A percentile compares a stretch with the other conserved stretches of the same genome.
These are phyloP conservation scores for Drosophila subobscura DNA, from an alignment of 1,140 invertebrate genomes.

Conservation along the genomic window DNA sequence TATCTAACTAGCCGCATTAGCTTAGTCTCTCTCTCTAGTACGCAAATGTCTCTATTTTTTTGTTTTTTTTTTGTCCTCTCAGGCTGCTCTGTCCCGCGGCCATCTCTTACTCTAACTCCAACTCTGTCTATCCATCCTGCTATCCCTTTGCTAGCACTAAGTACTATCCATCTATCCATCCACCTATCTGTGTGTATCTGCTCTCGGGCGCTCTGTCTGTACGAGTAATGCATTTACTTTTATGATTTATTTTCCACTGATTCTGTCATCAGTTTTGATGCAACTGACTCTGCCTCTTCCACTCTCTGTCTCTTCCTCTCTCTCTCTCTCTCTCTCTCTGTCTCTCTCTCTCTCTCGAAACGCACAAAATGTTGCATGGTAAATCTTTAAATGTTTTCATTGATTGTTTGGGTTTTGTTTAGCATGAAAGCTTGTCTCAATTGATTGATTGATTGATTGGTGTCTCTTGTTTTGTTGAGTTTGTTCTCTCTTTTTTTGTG, in stretches of 20 bases:
- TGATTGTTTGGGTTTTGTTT: constrained; percentile 19
- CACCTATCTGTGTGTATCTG: constrained; percentile 14
- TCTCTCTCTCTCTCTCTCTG: constrained; percentile 16
- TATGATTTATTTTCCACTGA: too few relatives aligned
- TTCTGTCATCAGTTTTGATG: too few relatives aligned
- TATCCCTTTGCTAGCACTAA: constrained; percentile 9
- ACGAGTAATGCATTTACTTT: too few relatives aligned
- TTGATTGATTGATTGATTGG: constrained; percentile 64
- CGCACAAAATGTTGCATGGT: constrained; percentile 50
- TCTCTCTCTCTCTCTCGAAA: constrained; percentile 25
- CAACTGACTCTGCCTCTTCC: constrained; percentile 12
- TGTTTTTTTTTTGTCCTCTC: neutral
- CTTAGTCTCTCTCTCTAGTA: too few relatives aligned
- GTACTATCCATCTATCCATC: constrained; percentile 26
- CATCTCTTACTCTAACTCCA: constrained; percentile 13
- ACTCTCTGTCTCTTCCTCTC: constrained; percentile 24
- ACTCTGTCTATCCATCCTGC: constrained; percentile 18
- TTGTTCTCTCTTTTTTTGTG: constrained; percentile 20
- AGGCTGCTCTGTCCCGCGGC: neutral
- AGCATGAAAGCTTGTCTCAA: constrained; percentile 46
- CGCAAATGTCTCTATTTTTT: neutral
- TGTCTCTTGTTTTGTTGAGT: constrained; percentile 44
- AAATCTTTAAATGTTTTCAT: constrained; percentile 18
- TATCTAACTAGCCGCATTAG: neutral
- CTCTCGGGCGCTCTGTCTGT: constrained; percentile 4